These are phyloP conservation scores for Metopia argyrocephala DNA, from an alignment of 2,888 invertebrate genomes.

Conservation along the genomic window DNA sequence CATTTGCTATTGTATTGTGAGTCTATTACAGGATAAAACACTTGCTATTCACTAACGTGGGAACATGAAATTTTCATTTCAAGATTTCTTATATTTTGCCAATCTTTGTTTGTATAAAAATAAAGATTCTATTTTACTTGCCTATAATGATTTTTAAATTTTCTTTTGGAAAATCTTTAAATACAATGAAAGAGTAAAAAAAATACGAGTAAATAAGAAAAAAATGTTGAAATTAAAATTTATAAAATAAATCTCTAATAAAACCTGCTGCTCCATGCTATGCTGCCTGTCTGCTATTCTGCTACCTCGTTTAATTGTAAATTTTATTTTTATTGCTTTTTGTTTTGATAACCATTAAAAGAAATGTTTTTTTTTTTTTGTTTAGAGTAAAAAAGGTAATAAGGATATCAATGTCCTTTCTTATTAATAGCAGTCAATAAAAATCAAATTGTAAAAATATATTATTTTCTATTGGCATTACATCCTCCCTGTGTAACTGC, in stretches of 20 bases:
- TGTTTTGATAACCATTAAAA: background rate
- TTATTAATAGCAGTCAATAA: slow-evolving; percentile 38
- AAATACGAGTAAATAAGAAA: background rate
- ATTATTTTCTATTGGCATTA: slow-evolving; percentile 2
- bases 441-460: slow-evolving; percentile 4
- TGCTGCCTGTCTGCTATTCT: too few species aligned
- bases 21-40: slow-evolving; percentile 1
- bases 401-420: slow-evolving; percentile 45
- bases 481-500: slow-evolving; percentile 21
- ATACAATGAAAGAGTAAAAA: slow-evolving; percentile 21
- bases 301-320: slow-evolving; percentile 18
- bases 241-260: too few species aligned
- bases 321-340: slow-evolving; percentile 16
- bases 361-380: too few species aligned
- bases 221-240: too few species aligned
- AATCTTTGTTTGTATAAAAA: too few species aligned
- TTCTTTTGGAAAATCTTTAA: slow-evolving; percentile 24
- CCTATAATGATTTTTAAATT: too few species aligned
- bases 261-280: background rate
- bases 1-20: slow-evolving; percentile 6
- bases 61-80: slow-evolving; percentile 24
- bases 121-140: too few species aligned
- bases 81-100: too few species aligned
- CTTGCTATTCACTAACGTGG: slow-evolving; percentile 48
- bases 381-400: slow-evolving; percentile 30